Base-by-base conservation (phyloP, 2,113 vertebrate genomes). In the Pelvicachromis taeniatus region DNA sequence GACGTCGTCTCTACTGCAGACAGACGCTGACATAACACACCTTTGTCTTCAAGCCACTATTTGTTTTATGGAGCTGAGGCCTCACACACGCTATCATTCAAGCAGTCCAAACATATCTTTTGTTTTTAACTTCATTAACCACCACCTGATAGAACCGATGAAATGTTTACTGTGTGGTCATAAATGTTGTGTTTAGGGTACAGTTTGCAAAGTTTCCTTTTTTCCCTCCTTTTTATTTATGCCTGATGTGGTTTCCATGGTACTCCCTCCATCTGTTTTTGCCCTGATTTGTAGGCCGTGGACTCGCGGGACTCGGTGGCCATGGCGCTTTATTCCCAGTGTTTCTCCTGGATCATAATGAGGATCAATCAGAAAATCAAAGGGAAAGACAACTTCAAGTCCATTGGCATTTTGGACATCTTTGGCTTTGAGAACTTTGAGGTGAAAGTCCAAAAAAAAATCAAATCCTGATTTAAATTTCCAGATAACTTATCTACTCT, bases 361-460 rank as follows among this genome's bases (percentile, higher is more conserved):
- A 97, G 95, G 92, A 98, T 98, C 94, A 98, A 98, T 85, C 95
- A 95, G 58, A 97, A 97, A 91, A 97, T 98, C 93, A 97, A 96
- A 87, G 97, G 98, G 75, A 97, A 97, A 86, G 97, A 98, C 94
- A 97, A 97, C 95, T 98, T 98, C 86, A 98, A 98, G 91, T 98
- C 97, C 90, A 97, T 98, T 35, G 97, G 97, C 89, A 98, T 98
- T 94, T 94, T 98, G 83, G 98, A 98, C 95, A 98, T 98, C 90
- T 98, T 98, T 38, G 98, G 98, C 88, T 98, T 98, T 26, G 97
- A 98, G 93, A 98, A 98, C 92, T 98, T 98, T 93, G 96, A 97
- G 97, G 97, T 98, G 91, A 91, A 83, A 23, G 3, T 4, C 17
- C 16, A n/a, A 16, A 48, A 63, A 48, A 63, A 0, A 38, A 40